Conservation (phyloP, 2,113 vertebrate species). For the Psilopsiagon aymara region DNA sequence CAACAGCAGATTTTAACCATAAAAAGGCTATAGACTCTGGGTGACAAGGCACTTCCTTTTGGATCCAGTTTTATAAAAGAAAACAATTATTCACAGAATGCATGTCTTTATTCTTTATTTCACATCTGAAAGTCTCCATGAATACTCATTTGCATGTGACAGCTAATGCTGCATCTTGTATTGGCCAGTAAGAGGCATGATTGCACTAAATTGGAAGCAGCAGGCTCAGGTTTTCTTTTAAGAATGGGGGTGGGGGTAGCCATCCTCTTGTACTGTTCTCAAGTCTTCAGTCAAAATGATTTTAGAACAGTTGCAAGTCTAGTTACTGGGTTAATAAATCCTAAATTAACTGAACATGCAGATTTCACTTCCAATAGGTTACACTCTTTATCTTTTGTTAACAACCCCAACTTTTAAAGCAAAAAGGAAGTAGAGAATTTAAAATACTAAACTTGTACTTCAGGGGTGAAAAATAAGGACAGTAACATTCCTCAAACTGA, state of each 20-base stretch:
- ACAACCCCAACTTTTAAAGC: constrained; percentile 52
- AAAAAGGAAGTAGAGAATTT: constrained; percentile 40
- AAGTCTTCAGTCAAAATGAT: constrained; percentile 68
- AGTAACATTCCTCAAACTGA: neutral
- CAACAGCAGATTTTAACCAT: constrained; percentile 61
- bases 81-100: constrained; percentile 71
- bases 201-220: constrained; percentile 83
- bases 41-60: constrained; percentile 66
- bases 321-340: constrained; percentile 80
- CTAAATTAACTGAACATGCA: constrained; percentile 74
- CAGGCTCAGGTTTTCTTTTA: constrained; percentile 76
- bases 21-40: constrained; percentile 62
- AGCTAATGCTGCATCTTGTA: constrained; percentile 79
- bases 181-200: constrained; percentile 83
- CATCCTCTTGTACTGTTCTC: constrained; percentile 74
- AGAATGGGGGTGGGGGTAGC: constrained; percentile 73
- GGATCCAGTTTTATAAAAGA: constrained; percentile 66
- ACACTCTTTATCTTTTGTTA: constrained; percentile 68
- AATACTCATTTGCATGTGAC: constrained; percentile 72
- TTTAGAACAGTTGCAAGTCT: constrained; percentile 79
- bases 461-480: constrained; percentile 21
- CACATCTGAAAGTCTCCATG: constrained; percentile 72
- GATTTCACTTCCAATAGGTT: constrained; percentile 70
- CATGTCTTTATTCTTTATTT: constrained; percentile 67
- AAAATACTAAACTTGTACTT: constrained; percentile 47